Conservation (phyloP, 2,797 vertebrate genomes). For the Macrochelys suwanniensis region DNA sequence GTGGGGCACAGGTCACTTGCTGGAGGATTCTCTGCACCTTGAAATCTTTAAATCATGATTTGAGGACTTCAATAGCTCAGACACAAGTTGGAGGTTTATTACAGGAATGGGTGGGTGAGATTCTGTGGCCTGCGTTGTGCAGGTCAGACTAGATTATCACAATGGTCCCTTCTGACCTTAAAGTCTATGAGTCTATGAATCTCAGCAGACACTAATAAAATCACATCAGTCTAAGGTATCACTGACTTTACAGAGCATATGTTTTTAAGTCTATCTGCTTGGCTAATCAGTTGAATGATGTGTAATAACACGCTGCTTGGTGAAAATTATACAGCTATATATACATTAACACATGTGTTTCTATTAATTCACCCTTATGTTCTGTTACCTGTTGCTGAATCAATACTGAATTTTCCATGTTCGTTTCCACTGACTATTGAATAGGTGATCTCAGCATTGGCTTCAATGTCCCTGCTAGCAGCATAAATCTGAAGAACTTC, state of each 20-base stretch:
- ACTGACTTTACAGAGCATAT: not conserved
- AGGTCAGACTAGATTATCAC: no score
- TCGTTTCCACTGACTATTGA: slow-evolving; percentile 95
- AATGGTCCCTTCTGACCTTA: no score
- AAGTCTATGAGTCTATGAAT: no score
- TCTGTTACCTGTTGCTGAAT: slow-evolving; percentile 89
- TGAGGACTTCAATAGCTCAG: no score
- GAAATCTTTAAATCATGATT: no score
- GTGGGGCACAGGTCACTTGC: no score
- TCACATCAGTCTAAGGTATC: not conserved
- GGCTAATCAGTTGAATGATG: not conserved
- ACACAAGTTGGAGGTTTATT: no score
- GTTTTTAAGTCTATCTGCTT: not conserved
- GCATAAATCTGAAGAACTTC: slow-evolving; percentile 93
- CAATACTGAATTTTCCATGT: slow-evolving; percentile 93
- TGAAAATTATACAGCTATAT: not conserved
- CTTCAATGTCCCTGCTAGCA: slow-evolving; percentile 92
- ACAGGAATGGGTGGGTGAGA: no score
- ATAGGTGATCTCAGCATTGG: slow-evolving; percentile 92
- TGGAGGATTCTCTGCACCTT: no score
- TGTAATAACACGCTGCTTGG: not conserved
- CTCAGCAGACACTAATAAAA: not conserved
- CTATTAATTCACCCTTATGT: not conserved
- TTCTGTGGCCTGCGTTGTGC: no score
- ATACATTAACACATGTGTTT: not conserved